Conservation (phyloP, 2,113 vertebrate species). For the Antennarius striatus region DNA sequence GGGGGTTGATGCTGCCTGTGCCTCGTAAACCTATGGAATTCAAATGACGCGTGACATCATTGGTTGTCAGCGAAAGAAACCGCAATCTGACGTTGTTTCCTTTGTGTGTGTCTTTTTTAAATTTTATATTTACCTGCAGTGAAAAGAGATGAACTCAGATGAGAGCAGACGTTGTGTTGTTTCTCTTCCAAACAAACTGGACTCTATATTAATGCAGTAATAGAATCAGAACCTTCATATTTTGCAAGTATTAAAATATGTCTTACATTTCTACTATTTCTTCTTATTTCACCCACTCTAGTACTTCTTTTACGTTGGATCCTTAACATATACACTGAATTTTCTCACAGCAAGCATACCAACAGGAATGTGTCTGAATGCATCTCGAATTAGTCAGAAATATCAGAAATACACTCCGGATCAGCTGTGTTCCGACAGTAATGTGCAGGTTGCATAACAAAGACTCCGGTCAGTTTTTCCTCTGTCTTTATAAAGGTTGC, state of each 20-base stretch:
- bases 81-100: neutral
- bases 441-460: slow-evolving; percentile 13
- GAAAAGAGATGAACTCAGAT: neutral
- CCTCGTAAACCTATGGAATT: neutral
- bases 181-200: neutral
- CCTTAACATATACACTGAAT: no score
- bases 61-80: slow-evolving; percentile 6
- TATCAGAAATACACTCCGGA: no score
- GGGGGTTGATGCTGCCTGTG: slow-evolving; percentile 13
- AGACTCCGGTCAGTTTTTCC: slow-evolving; percentile 11
- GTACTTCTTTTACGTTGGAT: no score
- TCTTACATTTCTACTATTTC: no score
- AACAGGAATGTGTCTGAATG: no score
- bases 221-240: no score
- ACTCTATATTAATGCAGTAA: neutral
- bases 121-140: neutral
- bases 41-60: slow-evolving; percentile 18
- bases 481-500: slow-evolving; percentile 44
- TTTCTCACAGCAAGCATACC: no score
- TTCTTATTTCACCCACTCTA: no score
- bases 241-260: no score
- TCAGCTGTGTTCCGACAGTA: neutral
- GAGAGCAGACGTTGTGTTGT: neutral
- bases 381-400: no score
- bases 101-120: neutral